Evolutionary conservation across 1,140 invertebrate species (phyloP).

Genomic region (Antheraea pernyi): DNA sequence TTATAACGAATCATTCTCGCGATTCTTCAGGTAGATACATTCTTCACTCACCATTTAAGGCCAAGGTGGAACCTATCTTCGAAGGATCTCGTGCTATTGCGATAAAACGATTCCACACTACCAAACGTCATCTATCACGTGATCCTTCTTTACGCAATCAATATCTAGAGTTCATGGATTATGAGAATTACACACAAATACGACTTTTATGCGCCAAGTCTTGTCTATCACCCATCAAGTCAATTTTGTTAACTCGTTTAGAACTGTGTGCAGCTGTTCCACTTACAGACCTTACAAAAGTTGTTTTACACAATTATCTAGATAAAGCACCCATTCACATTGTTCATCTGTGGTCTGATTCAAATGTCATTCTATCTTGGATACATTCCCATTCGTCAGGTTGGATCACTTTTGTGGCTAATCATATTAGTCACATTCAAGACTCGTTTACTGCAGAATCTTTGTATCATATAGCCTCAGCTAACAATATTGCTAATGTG

Average conservation of each 20-base stretch:
- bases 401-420: slow-evolving; percentile 39
- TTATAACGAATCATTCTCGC: too few relatives aligned
- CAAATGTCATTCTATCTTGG: slow-evolving; percentile 37
- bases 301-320: background rate
- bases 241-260: background rate
- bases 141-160: too few relatives aligned
- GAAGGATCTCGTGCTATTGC: too few relatives aligned
- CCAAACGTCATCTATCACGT: too few relatives aligned
- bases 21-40: too few relatives aligned
- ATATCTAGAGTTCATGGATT: slow-evolving; percentile 25
- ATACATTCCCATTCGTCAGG: slow-evolving; percentile 24
- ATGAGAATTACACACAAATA: background rate
- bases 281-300: background rate
- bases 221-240: background rate
- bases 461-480: too few relatives aligned
- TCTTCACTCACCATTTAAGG: too few relatives aligned
- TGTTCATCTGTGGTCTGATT: background rate
- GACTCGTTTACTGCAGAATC: too few relatives aligned
- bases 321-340: background rate
- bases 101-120: too few relatives aligned
- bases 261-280: background rate
- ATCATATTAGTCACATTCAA: slow-evolving; percentile 37
- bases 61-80: too few relatives aligned
- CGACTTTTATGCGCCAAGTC: background rate
- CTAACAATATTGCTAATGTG: too few relatives aligned